phyloP scores from a whole-genome alignment of 1,140 invertebrate genomes.

The Halictus rubicundus region DNA sequence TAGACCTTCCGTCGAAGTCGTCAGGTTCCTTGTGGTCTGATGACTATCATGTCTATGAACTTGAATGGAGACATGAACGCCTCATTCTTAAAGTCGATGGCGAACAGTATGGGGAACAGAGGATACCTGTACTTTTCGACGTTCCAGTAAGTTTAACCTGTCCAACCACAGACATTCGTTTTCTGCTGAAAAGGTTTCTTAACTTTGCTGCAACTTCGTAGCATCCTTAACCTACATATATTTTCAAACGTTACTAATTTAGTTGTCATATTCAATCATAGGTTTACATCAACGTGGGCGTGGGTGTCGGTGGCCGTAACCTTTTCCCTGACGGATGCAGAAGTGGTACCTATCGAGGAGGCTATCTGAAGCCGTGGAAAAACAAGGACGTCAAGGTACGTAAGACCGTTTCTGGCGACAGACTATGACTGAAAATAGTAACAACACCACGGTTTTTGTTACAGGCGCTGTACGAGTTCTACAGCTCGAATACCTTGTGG shows the following conservation, averaged over 20 bases:
- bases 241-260: neutral
- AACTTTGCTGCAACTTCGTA: too few relatives aligned
- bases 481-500: conserved; percentile 81
- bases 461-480: conserved; percentile 80
- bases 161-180: too few relatives aligned
- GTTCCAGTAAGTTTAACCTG: conserved; percentile 81
- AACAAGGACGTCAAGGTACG: conserved; percentile 80
- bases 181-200: too few relatives aligned
- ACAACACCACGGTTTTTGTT: conserved; percentile 35
- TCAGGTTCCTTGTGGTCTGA: conserved; percentile 80
- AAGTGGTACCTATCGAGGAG: conserved; percentile 63
- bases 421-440: neutral
- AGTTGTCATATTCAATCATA: conserved; percentile 70
- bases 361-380: conserved; percentile 87
- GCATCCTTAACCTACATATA: too few relatives aligned
- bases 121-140: conserved; percentile 84
- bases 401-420: neutral
- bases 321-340: conserved; percentile 84
- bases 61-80: conserved; percentile 82
- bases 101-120: conserved; percentile 77
- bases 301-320: conserved; percentile 87
- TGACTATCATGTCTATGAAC: conserved; percentile 83
- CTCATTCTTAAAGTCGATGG: conserved; percentile 82
- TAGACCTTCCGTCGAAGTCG: conserved; percentile 23
- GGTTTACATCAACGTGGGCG: conserved; percentile 88